Base-by-base conservation (phyloP, 2,797 vertebrate genomes). In the Acropternis orthonyx region DNA sequence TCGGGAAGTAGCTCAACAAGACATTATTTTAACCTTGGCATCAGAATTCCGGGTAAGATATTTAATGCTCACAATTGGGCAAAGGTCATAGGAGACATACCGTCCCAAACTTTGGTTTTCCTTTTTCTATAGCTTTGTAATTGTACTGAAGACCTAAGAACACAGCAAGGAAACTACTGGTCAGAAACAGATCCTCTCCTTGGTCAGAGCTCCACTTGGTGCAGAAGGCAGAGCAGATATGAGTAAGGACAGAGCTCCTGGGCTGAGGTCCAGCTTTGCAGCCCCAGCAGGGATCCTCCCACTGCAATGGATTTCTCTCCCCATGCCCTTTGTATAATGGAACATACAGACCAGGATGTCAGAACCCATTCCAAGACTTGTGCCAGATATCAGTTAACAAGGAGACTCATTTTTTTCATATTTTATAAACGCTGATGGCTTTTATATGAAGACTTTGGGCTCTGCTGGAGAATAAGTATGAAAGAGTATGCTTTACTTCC, bases 211-310 rank as follows among this genome's bases (percentile, higher is more conserved):
- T 72, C 51, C 6, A 2, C 71, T 61, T 34, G 52, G 59, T 87
- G 63, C 83, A 92, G 88, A 79, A 92, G 88, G 69, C 46, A 68
- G 89, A 80, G 88, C 62, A 86, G 85, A 82, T 13, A 61, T 27
- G 34, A 32, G 84, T 26, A 51, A 93, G 83, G 69, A 76, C 3
- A 86, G 63, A 90, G 83, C 61, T 93, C 63, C 85, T 41, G 88
- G 95, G 96, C 92, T 56, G 55, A 85, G 67, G 24, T 90, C 96
- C 95, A 96, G 85, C 65, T 89, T 20, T 65, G 95, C 92, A 95
- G 88, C 56, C 80, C 41, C 95, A 94, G 88, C 83, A 93, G 92
- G 92, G 81, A 95, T 62, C 61, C 68, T 92, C 63, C 86, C 82
- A 48, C 75, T 74, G 91, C 16, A 82, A 54, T 71, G 77, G 77